phyloP scores from a whole-genome alignment of 1,140 invertebrate genomes.

The Conus betulinus region DNA sequence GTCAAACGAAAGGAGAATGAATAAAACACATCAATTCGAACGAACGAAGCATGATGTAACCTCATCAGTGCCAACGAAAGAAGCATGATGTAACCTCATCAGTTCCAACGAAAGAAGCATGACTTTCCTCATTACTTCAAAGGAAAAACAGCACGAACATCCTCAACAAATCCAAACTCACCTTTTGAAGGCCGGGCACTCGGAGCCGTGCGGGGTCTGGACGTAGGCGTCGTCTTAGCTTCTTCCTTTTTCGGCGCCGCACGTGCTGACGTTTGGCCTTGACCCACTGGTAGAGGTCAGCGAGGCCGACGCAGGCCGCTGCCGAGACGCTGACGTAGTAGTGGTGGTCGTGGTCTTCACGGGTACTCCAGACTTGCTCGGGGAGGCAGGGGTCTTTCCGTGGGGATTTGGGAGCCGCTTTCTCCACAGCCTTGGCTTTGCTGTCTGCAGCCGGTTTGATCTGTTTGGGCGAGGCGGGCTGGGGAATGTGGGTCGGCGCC shows the following conservation, averaged over 20 bases:
- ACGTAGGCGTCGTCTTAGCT: neutral
- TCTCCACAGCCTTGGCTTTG: neutral
- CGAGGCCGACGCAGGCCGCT: constrained; percentile 6
- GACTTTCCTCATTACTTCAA: neutral
- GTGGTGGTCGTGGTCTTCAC: constrained; percentile 32
- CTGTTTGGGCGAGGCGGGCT: neutral
- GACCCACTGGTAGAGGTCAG: neutral
- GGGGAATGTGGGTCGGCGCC: neutral
- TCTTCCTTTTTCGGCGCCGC: constrained; percentile 14
- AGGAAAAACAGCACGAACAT: neutral
- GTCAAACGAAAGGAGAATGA: too few relatives aligned
- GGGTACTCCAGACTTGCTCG: constrained; percentile 27
- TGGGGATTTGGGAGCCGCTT: constrained; percentile 23
- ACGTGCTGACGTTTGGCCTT: constrained; percentile 21
- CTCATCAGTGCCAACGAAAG: too few relatives aligned
- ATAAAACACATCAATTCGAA: too few relatives aligned
- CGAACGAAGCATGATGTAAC: too few relatives aligned
- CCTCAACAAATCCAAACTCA: neutral
- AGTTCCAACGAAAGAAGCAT: too few relatives aligned
- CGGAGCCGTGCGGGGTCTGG: constrained; percentile 24
- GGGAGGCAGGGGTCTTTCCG: neutral
- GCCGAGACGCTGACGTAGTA: neutral
- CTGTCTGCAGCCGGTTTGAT: neutral
- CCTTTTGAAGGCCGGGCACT: constrained; percentile 11
- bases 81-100: too few relatives aligned